Base-by-base conservation (phyloP, 2,113 vertebrate genomes). In the Nothobranchius kuhntae region DNA sequence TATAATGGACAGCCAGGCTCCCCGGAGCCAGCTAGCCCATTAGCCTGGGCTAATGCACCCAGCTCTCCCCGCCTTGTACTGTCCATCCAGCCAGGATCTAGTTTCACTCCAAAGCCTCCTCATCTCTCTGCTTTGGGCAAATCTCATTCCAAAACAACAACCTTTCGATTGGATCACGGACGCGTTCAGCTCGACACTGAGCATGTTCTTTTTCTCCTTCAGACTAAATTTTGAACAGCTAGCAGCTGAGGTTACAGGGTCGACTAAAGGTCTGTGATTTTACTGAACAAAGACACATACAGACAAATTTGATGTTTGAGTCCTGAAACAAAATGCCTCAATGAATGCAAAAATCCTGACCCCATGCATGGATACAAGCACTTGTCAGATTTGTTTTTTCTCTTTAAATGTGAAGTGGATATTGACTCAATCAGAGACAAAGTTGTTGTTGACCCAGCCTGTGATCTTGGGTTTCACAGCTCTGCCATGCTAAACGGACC, bases 381-480 rank as follows among this genome's bases (percentile, higher is more conserved):
- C 40, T 40, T 53, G 68, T 71, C 50, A 42, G 62, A 59, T 72
- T 73, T 64, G 57, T 75, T 77, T 84, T 58, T 62, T 40, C 30
- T 59, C 38, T 64, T 17, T 59, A 68, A 80, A 75, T 68, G 74
- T 82, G 53, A 73, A 75, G 77, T 73, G 77, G 75, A 77, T 71
- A 84, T 83, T 82, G 75, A 77, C 71, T 87, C 85, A 83, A 65
- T 88, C 78, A 77, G 78, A 81, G 73, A 84, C 79, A 80, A 87
- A 87, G 84, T 84, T 75, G 83, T 89, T 86, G 89, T 81, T 70
- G 82, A 87, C 83, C 80, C 53, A 72, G 74, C 47, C 79, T 80
- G 77, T 87, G 82, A 84, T 86, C 89, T 89, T 84, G 73, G 82
- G 84, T 91, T 89, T 89, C 88, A 87, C 88, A 77, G 84, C 77